Conservation (phyloP, 2,888 invertebrate species). For the Eupithecia pulchellata region DNA sequence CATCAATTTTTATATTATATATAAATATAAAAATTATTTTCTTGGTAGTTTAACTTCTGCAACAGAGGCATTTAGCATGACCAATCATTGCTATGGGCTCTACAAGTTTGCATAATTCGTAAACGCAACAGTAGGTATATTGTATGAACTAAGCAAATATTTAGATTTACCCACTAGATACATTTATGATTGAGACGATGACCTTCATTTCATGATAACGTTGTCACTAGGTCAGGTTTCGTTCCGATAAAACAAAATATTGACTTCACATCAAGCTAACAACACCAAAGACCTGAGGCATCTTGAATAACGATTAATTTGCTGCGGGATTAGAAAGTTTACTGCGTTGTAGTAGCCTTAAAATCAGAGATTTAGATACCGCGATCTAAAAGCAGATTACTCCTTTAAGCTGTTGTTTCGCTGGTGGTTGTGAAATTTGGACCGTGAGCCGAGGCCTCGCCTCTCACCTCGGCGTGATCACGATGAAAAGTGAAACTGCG, state of each 20-base stretch:
- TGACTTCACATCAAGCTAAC: background rate
- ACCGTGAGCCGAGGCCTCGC: constrained; percentile 75
- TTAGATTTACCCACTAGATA: constrained; percentile 3
- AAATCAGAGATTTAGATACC: constrained; percentile 39
- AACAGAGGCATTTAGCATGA: constrained; percentile 1
- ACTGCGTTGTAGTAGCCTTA: constrained; percentile 36
- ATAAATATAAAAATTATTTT: background rate
- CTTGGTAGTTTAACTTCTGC: background rate
- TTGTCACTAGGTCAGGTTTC: constrained; percentile 28
- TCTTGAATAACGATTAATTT: constrained; percentile 34
- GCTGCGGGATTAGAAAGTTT: constrained; percentile 46
- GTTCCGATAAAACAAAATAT: constrained; percentile 18
- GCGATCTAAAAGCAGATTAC: constrained; percentile 60
- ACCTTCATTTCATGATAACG: constrained; percentile 26
- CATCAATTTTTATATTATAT: too few species aligned
- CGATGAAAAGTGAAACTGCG: constrained; percentile 84
- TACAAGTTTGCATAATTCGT: constrained; percentile 15
- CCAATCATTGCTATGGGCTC: constrained; percentile 1
- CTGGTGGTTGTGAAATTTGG: constrained; percentile 80
- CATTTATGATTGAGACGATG: constrained; percentile 7
- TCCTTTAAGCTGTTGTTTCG: constrained; percentile 65
- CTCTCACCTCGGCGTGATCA: constrained; percentile 76
- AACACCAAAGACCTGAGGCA: background rate
- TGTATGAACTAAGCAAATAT: constrained; percentile 2
- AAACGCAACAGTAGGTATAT: constrained; percentile 1